These are phyloP conservation scores for Lytechinus pictus DNA, from an alignment of 35 echinoderm and acorn worm genomes.

Conservation along the genomic window DNA sequence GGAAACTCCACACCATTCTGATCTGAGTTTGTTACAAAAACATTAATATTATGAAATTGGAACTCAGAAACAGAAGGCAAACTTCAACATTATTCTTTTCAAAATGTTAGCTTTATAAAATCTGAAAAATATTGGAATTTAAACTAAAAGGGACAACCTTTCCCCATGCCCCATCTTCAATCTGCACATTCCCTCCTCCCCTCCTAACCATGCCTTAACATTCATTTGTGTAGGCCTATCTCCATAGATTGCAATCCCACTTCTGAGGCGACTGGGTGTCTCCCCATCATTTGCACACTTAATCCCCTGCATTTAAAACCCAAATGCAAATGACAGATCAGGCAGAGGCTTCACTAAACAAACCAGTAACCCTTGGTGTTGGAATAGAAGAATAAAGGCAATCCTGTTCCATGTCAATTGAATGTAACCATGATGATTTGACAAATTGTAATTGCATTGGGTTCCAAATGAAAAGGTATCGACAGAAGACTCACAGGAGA, in stretches of 20 bases:
- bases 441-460: not conserved
- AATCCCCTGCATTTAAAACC: not conserved
- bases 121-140: no score
- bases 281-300: not conserved
- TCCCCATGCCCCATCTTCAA: no score
- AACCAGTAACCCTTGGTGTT: not conserved
- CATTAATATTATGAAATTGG: no score
- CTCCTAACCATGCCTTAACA: not conserved
- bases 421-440: not conserved
- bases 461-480: slow-evolving; percentile 7
- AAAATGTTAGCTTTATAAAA: no score
- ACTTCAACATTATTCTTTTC: no score
- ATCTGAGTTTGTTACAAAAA: no score
- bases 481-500: not conserved
- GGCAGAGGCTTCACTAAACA: not conserved
- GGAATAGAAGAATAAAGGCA: not conserved
- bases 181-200: not conserved
- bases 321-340: not conserved
- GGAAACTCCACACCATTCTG: no score
- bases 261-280: not conserved
- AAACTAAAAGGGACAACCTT: no score
- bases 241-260: not conserved
- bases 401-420: not conserved
- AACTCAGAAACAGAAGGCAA: no score
- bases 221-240: not conserved